Base-by-base conservation (phyloP, 2,888 invertebrate genomes). In the Dicyrtomina minuta region DNA sequence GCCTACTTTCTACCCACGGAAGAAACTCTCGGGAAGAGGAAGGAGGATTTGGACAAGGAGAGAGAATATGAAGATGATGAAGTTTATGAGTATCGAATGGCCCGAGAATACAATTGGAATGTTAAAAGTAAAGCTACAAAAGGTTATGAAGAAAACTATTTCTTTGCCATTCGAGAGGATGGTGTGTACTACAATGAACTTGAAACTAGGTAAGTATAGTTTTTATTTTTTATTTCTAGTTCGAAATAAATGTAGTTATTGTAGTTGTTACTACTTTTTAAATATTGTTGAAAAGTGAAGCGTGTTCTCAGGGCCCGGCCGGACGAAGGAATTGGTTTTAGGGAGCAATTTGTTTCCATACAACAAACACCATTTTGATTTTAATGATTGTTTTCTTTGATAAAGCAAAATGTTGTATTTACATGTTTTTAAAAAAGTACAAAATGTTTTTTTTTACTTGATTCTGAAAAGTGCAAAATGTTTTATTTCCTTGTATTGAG, bases 31-130 rank as follows among this genome's bases (percentile, higher is more conserved):
- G 87, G 88, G 75, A 97, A 98, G 83, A 86, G 97, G 33, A 88
- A 92, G 68, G 86, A 89, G 51, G 97, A 98, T 80, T 86, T 90
- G 61, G 85, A 86, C 0, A 89, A 89, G 58, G 86, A 85, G 33
- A 84, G 91, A 20, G 88, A 92, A 0, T 96, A 93, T 81, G 88
- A 89, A 80, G 95, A 95, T 55, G 94, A 90, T 0, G 91, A 93
- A 76, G 92, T 92, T 66, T 99, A 99, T 80, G 96, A 98, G 79
- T 99, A 98, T 80, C 91, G 92, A 82, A 92, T 99, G 89, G 94
- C 96, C 0, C 87, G 99, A 73, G 98, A 99, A 81, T 99, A 99
- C 82, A 97, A 96, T 81, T 99, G 98, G 98, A 97, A 96, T 81
- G 97, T 98, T 22, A 97, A 98, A 83, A 97, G 95, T 82, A 97